phyloP scores from a whole-genome alignment of 2,888 invertebrate species.

The Hirtodrosophila trivittata region DNA sequence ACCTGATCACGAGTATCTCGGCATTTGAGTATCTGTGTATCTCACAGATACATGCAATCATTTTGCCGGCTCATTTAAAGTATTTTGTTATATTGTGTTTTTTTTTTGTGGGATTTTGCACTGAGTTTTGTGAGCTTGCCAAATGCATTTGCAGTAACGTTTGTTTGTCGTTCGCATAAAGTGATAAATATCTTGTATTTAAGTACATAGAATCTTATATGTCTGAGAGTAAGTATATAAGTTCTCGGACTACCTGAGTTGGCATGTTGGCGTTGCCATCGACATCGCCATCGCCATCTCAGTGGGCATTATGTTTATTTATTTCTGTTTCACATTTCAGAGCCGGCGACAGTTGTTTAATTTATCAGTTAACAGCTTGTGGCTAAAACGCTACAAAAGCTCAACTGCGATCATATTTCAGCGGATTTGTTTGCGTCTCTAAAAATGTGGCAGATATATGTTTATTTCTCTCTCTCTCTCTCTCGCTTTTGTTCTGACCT shows the following conservation, averaged over 20 bases:
- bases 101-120: constrained; percentile 1
- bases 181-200: constrained; percentile 26
- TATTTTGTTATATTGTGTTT: background rate
- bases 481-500: constrained; percentile 26
- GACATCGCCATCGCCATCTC: too few relatives aligned
- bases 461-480: background rate
- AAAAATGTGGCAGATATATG: background rate
- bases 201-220: constrained; percentile 7
- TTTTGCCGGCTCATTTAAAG: background rate
- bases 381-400: constrained; percentile 54
- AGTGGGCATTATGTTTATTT: constrained; percentile 44
- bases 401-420: constrained; percentile 47
- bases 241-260: constrained; percentile 48
- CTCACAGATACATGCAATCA: constrained; percentile 34
- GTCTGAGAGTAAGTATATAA: constrained; percentile 1
- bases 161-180: constrained; percentile 14
- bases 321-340: constrained; percentile 34
- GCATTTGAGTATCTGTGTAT: constrained; percentile 33
- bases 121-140: constrained; percentile 8
- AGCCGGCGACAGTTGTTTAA: constrained; percentile 70
- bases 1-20: constrained; percentile 46
- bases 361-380: constrained; percentile 72
- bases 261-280: constrained; percentile 34
- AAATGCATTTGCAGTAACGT: constrained; percentile 44
- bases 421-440: constrained; percentile 18